Evolutionary conservation across 2,797 vertebrate genomes (phyloP).

Genomic region (Lepus townsendii): DNA sequence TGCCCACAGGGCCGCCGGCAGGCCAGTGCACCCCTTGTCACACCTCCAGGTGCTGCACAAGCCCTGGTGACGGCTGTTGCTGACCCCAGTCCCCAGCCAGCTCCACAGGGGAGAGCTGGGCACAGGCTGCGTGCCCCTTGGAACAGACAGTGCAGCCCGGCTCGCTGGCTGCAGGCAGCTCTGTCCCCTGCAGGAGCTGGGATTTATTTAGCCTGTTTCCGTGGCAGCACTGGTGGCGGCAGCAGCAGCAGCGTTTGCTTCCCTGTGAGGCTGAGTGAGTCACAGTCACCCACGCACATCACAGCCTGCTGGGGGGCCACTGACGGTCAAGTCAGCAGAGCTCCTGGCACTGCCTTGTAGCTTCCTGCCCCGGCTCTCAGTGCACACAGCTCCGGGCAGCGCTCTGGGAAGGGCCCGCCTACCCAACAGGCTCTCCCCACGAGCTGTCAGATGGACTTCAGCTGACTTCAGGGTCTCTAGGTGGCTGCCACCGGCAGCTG

Average conservation of each 20-base stretch:
- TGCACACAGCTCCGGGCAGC: not conserved
- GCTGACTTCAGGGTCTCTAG: not conserved
- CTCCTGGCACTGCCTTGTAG: not conserved
- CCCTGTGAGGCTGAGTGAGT: slow-evolving; percentile 85
- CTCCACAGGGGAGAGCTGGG: not conserved
- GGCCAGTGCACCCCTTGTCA: not conserved
- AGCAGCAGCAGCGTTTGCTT: slow-evolving; percentile 83
- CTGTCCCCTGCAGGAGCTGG: slow-evolving; percentile 71
- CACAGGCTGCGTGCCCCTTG: not conserved
- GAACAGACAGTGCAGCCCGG: not conserved
- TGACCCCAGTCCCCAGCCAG: not conserved
- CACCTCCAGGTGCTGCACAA: rapidly evolving
- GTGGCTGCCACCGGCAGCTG: not conserved
- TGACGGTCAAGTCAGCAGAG: slow-evolving; percentile 70
- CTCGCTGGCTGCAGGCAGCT: slow-evolving; percentile 63
- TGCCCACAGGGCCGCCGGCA: not conserved
- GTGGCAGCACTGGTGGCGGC: slow-evolving; percentile 76
- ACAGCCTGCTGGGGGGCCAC: slow-evolving; percentile 76
- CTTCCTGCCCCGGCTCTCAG: not conserved
- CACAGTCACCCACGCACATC: slow-evolving; percentile 85
- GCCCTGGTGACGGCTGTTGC: no score
- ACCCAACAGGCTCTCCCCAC: not conserved
- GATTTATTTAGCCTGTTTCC: slow-evolving; percentile 84
- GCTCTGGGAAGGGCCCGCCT: not conserved
- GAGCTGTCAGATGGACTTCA: not conserved